Base-by-base conservation (phyloP, 2,888 invertebrate species). In the Aspidapion aeneum region DNA sequence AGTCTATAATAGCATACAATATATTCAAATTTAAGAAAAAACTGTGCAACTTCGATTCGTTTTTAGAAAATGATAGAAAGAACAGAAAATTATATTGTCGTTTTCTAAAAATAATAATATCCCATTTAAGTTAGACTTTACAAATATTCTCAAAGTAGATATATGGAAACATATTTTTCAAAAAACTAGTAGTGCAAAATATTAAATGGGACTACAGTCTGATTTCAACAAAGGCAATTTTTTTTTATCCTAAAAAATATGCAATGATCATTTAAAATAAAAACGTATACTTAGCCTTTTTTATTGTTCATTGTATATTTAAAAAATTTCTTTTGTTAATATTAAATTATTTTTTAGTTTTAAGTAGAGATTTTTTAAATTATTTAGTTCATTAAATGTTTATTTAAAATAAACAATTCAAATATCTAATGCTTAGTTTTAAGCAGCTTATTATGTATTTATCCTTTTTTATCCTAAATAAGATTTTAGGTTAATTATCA, bases 1-100 rank as follows among this genome's bases (percentile, higher is more conserved):
- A n/a, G n/a, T n/a, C n/a, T n/a, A n/a, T n/a, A n/a, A n/a, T 77
- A 76, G 77, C 79, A 78, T 71, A 78, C 78, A 79, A 79, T 79
- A 78, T 73, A 76, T 73, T 76, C 73, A 68, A 71, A 58, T 74
- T 61, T 61, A 58, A 75, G 35, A 76, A 76, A 75, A 77, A 73
- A 74, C 78, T 80, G 79, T 80, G 80, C 80, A 79, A 79, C 77
- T 77, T 19, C 35, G 35, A 35, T 35, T 3, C 12, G 3, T 35
- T 35, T 7, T 35, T 35, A 12, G 35, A 35, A n/a, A n/a, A n/a
- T n/a, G n/a, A n/a, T n/a, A n/a, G n/a, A n/a, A n/a, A n/a, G n/a
- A n/a, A n/a, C n/a, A n/a, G n/a, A n/a, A n/a, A n/a, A n/a, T n/a
- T n/a, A n/a, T n/a, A n/a, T n/a, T n/a, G n/a, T n/a, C n/a, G n/a